Evolutionary conservation across 2,888 invertebrate genomes (phyloP).

Genomic region (Oligia latruncula): DNA sequence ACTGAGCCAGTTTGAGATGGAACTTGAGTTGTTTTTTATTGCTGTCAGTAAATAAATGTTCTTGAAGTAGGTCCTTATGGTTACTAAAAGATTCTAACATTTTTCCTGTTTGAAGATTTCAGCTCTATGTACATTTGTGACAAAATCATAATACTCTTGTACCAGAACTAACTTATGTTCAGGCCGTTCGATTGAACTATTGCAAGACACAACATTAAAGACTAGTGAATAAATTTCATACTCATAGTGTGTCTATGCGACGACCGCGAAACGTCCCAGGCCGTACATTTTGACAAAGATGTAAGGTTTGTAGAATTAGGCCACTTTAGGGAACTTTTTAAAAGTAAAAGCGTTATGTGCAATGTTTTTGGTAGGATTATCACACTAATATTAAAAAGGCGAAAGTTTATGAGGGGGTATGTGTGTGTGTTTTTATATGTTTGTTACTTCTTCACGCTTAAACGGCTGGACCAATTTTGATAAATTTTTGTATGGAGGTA

Average conservation of each 20-base stretch:
- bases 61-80: slow-evolving; percentile 20
- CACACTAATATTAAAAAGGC: no score
- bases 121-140: not conserved
- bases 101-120: slow-evolving; percentile 3
- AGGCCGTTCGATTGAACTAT: not conserved
- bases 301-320: not conserved
- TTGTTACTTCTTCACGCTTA: no score
- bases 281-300: not conserved
- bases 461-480: no score
- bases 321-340: not conserved
- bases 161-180: not conserved
- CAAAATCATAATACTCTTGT: not conserved
- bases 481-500: no score
- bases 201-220: not conserved
- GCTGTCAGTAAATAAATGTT: slow-evolving; percentile 51
- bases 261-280: rapidly evolving
- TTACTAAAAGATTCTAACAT: slow-evolving; percentile 12
- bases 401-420: no score
- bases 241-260: not conserved
- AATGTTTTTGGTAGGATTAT: no score
- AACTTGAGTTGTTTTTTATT: slow-evolving; percentile 51
- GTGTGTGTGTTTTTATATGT: no score
- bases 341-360: not conserved
- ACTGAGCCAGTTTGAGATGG: slow-evolving; percentile 32
- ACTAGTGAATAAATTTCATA: not conserved